These are phyloP conservation scores for Eurytoma californica DNA, from an alignment of 2,888 invertebrate genomes.

Conservation along the genomic window DNA sequence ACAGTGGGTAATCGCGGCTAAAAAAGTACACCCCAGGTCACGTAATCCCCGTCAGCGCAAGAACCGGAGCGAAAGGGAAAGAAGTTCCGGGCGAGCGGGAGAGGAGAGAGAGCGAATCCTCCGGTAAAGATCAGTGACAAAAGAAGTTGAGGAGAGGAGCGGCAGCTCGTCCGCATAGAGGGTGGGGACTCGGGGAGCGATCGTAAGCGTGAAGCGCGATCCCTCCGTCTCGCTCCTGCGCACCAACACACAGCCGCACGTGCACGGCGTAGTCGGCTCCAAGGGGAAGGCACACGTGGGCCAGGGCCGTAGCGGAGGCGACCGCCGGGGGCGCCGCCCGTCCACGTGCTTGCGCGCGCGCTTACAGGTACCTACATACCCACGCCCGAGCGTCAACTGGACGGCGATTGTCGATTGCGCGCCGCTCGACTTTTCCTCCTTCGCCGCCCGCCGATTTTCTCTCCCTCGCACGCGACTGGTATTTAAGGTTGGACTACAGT, in stretches of 20 bases:
- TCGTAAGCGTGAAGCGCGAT: no score
- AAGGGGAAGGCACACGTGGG: constrained; percentile 58
- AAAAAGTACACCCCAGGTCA: no score
- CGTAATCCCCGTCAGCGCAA: not conserved
- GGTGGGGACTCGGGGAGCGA: no score
- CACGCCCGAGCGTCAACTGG: constrained; percentile 72
- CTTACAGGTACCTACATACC: constrained; percentile 48
- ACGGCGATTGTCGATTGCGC: not conserved
- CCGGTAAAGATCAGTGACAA: constrained; percentile 37
- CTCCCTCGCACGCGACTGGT: not conserved
- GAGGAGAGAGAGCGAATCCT: constrained; percentile 3
- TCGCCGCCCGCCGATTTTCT: not conserved
- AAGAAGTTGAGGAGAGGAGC: constrained; percentile 11
- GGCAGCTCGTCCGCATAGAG: not conserved
- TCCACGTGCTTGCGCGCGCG: not conserved
- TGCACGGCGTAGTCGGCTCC: not conserved
- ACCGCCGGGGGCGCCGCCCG: constrained; percentile 61
- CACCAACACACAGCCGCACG: not conserved
- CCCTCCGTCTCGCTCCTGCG: not conserved
- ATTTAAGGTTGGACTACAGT: no score
- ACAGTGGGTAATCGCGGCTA: no score
- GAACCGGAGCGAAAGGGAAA: not conserved
- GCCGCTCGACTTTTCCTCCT: not conserved
- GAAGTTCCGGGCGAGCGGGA: not conserved
- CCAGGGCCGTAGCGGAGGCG: constrained; percentile 61